phyloP scores from a whole-genome alignment of 2,797 vertebrate species.

The Macropus fuliginosus region DNA sequence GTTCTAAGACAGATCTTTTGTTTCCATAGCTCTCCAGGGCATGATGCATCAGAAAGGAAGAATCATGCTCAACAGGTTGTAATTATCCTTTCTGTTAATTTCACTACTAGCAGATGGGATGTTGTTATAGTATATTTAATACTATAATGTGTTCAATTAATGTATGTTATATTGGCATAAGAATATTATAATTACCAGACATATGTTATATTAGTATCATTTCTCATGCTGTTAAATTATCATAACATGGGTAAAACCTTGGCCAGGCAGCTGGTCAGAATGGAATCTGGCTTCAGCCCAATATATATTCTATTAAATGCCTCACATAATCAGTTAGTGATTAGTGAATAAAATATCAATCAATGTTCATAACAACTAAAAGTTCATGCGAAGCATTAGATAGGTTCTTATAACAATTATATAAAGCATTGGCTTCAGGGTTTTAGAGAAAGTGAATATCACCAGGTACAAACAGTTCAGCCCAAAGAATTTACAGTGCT shows the following conservation, averaged over 20 bases:
- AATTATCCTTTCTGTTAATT: background rate
- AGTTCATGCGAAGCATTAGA: background rate
- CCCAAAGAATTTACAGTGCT: slow-evolving; percentile 34
- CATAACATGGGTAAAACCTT: background rate
- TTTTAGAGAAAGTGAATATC: background rate
- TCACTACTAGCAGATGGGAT: background rate
- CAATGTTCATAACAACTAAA: background rate
- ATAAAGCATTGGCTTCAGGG: background rate
- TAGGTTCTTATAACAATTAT: background rate
- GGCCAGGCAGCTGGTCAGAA: background rate
- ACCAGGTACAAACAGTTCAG: slow-evolving; percentile 10
- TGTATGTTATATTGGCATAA: background rate
- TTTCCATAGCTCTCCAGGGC: background rate
- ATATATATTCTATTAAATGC: background rate
- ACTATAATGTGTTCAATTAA: background rate
- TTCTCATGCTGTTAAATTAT: background rate
- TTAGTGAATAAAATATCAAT: background rate
- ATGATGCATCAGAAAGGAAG: background rate
- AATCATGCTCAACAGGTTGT: background rate
- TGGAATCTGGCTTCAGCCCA: background rate
- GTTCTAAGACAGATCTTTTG: background rate
- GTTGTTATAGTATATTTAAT: background rate
- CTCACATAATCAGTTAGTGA: background rate
- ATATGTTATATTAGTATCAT: background rate
- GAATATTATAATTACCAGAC: background rate